phyloP scores from a whole-genome alignment of 2,113 vertebrate species.

The Pionites leucogaster region DNA sequence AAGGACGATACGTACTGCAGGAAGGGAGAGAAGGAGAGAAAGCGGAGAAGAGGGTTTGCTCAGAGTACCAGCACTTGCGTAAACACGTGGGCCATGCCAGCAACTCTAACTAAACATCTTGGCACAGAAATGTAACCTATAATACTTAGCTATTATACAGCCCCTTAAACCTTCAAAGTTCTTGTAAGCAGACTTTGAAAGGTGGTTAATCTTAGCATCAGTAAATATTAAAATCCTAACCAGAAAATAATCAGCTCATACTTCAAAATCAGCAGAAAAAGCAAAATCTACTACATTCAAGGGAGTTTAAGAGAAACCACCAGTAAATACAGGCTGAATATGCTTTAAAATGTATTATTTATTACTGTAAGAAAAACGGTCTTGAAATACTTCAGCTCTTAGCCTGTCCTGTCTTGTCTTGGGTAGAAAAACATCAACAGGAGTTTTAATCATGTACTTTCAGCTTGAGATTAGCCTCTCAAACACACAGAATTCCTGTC shows the following conservation, averaged over 20 bases:
- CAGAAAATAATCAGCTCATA: not conserved
- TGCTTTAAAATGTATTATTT: not conserved
- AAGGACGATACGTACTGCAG: fast-evolving
- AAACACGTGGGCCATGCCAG: not conserved
- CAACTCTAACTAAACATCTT: not conserved
- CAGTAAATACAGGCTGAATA: not conserved
- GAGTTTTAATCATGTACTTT: not conserved
- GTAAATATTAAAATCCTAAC: not conserved
- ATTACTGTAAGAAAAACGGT: not conserved
- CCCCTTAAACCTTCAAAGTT: not conserved
- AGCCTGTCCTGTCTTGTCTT: not conserved
- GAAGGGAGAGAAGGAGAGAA: not conserved
- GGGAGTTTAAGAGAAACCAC: not conserved
- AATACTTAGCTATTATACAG: not conserved
- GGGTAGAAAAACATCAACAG: not conserved
- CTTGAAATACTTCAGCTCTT: not conserved
- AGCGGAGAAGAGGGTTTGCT: not conserved
- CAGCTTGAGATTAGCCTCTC: not conserved
- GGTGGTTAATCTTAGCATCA: not conserved
- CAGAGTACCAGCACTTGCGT: not conserved
- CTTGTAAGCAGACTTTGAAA: not conserved
- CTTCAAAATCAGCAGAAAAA: not conserved
- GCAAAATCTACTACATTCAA: not conserved
- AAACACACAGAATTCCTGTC: not conserved
- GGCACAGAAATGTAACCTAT: not conserved